phyloP scores from a whole-genome alignment of 1,140 invertebrate genomes.

The Halictus rubicundus region DNA sequence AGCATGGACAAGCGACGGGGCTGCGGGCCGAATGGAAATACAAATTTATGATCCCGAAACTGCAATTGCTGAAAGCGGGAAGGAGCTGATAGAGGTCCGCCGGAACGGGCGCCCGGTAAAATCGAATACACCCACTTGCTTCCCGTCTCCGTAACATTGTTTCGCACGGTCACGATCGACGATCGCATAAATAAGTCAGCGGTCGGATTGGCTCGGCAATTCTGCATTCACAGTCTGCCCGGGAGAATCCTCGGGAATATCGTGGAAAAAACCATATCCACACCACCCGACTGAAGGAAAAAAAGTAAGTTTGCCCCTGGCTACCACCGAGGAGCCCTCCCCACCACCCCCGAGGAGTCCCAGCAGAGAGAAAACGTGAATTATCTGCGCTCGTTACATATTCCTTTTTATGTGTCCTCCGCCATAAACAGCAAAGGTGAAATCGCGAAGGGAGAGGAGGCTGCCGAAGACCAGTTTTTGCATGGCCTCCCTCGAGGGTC shows the following conservation, averaged over 20 bases:
- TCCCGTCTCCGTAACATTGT: slow-evolving; percentile 66
- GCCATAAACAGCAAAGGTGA: slow-evolving; percentile 74
- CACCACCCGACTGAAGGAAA: neutral
- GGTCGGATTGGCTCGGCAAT: slow-evolving; percentile 64
- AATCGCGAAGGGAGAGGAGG: slow-evolving; percentile 44
- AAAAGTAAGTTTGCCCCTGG: slow-evolving; percentile 20
- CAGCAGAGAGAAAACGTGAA: slow-evolving; percentile 68
- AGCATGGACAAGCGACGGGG: too few relatives aligned
- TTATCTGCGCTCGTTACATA: slow-evolving; percentile 79
- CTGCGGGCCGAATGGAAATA: neutral
- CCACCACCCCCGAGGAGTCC: slow-evolving; percentile 9
- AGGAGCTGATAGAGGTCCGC: neutral
- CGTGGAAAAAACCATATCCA: slow-evolving; percentile 31
- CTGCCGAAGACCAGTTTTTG: slow-evolving; percentile 68
- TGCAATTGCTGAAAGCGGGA: neutral
- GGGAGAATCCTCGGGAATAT: slow-evolving; percentile 66
- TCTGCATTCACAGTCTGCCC: slow-evolving; percentile 73
- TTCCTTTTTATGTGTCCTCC: slow-evolving; percentile 78
- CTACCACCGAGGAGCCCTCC: neutral
- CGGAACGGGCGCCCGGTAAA: neutral
- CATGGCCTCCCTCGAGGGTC: slow-evolving; percentile 77
- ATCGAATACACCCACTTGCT: neutral
- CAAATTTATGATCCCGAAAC: slow-evolving; percentile 7
- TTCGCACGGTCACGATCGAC: slow-evolving; percentile 66
- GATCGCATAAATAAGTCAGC: slow-evolving; percentile 78